A percentile compares a stretch with the other conserved stretches of the same genome.
Conservation (phyloP, 2,888 invertebrate species). For the Drosophila siamana region DNA sequence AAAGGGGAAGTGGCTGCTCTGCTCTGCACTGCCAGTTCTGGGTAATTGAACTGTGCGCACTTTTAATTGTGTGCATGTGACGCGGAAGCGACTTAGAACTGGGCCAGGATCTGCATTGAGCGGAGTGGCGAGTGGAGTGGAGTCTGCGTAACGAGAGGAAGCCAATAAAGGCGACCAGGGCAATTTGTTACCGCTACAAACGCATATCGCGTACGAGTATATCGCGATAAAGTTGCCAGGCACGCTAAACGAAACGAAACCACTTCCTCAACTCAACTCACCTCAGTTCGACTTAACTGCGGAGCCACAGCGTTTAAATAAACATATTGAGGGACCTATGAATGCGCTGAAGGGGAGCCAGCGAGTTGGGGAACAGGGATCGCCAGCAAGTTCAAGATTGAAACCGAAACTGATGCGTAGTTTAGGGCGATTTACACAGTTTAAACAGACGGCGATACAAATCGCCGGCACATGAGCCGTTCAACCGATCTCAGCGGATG, state of each 20-base stretch:
- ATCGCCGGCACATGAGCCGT: constrained; percentile 67
- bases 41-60: constrained; percentile 73
- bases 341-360: not conserved
- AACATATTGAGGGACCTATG: constrained; percentile 44
- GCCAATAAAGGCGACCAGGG: constrained; percentile 40
- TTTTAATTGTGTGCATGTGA: constrained; percentile 63
- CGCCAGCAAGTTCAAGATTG: constrained; percentile 69
- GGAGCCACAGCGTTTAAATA: constrained; percentile 62
- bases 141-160: constrained; percentile 11
- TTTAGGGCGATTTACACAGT: constrained; percentile 83
- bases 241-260: constrained; percentile 66
- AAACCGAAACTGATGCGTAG: constrained; percentile 83
- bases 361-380: too few species aligned
- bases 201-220: constrained; percentile 58
- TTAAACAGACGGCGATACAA: constrained; percentile 81
- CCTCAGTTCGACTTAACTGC: not conserved
- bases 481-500: constrained; percentile 34
- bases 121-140: not conserved
- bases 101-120: constrained; percentile 64
- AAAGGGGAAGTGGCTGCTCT: constrained; percentile 30
- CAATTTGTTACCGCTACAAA: constrained; percentile 77
- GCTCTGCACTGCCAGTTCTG: not conserved
- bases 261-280: constrained; percentile 65
- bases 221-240: constrained; percentile 73
- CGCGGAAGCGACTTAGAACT: constrained; percentile 71